phyloP scores from a whole-genome alignment of 2,888 invertebrate species.

The Petrolisthes cinctipes region DNA sequence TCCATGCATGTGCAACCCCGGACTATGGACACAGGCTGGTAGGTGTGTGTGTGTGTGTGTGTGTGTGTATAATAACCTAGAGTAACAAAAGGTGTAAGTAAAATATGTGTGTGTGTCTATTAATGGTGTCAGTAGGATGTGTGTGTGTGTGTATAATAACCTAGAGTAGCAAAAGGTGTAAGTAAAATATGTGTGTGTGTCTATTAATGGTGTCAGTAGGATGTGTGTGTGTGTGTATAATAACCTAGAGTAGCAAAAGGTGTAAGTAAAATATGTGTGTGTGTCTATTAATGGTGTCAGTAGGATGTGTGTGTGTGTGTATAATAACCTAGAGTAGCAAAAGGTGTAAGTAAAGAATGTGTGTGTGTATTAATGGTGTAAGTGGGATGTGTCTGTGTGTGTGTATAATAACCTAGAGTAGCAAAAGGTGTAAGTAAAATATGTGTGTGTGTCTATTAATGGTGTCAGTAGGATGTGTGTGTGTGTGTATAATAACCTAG shows the following conservation, averaged over 20 bases:
- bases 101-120: no score
- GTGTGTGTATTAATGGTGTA: background rate
- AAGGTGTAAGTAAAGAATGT: background rate
- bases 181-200: background rate
- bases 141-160: no score
- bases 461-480: no score
- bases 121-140: background rate
- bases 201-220: background rate
- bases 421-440: background rate
- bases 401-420: no score
- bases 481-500: no score
- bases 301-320: no score
- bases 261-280: background rate
- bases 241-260: no score
- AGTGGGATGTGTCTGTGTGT: no score
- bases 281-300: background rate
- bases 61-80: no score
- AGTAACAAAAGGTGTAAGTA: no score
- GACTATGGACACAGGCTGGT: constrained; percentile 20
- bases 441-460: background rate
- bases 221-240: no score
- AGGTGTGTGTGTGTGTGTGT: background rate
- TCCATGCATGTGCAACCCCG: constrained; percentile 51
- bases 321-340: no score
- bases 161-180: background rate